phyloP scores from a whole-genome alignment of 2,113 vertebrate species.

The Carollia perspicillata region DNA sequence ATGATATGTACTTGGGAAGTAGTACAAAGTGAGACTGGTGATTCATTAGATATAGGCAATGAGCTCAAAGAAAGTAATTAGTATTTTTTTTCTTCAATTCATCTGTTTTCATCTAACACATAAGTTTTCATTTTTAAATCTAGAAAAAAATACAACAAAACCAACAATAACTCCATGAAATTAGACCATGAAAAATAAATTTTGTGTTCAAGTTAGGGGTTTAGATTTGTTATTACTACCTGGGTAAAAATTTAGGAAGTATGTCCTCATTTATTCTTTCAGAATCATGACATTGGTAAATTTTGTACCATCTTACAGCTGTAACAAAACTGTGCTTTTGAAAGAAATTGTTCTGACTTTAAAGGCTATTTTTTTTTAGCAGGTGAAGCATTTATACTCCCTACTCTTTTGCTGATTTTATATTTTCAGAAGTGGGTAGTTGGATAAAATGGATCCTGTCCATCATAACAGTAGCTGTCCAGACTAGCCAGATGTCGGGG shows the following conservation, averaged over 20 bases:
- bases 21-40: neutral
- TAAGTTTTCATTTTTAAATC: neutral
- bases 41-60: neutral
- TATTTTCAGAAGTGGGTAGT: neutral
- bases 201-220: neutral
- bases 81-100: slow-evolving; percentile 15
- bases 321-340: neutral
- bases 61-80: neutral
- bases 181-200: slow-evolving; percentile 11
- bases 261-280: neutral
- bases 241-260: neutral
- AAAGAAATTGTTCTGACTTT: neutral
- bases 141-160: neutral
- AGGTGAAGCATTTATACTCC: neutral
- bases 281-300: slow-evolving; percentile 11
- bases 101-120: neutral
- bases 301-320: neutral
- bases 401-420: neutral
- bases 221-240: neutral
- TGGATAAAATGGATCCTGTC: slow-evolving; percentile 54
- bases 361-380: slow-evolving; percentile 37
- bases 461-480: slow-evolving; percentile 38
- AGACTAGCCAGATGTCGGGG: slow-evolving; percentile 59
- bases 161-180: neutral
- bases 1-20: neutral